A percentile compares a stretch with the other conserved stretches of the same genome.
These are phyloP conservation scores for Calephelis perditalis DNA, from an alignment of 2,888 invertebrate genomes.

Conservation along the genomic window DNA sequence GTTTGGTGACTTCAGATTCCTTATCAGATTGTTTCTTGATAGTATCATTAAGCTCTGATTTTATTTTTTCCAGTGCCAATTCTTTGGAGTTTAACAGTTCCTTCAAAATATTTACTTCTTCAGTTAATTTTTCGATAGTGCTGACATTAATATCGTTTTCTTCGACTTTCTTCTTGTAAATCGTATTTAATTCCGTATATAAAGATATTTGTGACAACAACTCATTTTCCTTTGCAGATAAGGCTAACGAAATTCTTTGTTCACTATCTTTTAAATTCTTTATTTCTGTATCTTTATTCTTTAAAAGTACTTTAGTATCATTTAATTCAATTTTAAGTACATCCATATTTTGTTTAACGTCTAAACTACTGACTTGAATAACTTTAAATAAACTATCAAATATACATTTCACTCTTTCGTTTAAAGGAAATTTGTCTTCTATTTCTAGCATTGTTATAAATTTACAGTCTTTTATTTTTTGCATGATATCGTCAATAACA, in stretches of 20 bases:
- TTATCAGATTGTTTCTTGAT: conserved; percentile 23
- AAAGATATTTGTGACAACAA: conserved; percentile 35
- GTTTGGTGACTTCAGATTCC: conserved; percentile 35
- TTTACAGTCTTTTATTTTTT: conserved; percentile 41
- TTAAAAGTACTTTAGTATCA: conserved; percentile 35
- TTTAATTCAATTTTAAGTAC: conserved; percentile 38
- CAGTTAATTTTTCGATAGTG: conserved; percentile 39
- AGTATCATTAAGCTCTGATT: conserved; percentile 28
- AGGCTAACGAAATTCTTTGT: conserved; percentile 32
- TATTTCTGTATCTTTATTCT: conserved; percentile 43
- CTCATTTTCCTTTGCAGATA: conserved; percentile 39
- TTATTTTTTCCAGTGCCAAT: conserved; percentile 34
- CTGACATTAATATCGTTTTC: conserved; percentile 42
- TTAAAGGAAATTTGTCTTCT: conserved; percentile 37
- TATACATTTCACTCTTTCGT: conserved; percentile 40
- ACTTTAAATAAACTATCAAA: conserved; percentile 41
- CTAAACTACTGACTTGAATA: conserved; percentile 22
- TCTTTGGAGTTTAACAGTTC: conserved; percentile 40
- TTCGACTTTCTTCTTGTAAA: conserved; percentile 40
- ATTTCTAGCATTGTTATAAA: conserved; percentile 38
- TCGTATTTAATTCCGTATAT: conserved; percentile 40
- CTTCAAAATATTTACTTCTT: conserved; percentile 46
- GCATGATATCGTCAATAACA: conserved; percentile 40
- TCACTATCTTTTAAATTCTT: conserved; percentile 35
- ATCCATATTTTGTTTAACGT: conserved; percentile 36